Evolutionary conservation across 2,113 vertebrate species (phyloP), one percentile per base, ranked within the genome.

Genomic region (Podarcis cretensis): DNA sequence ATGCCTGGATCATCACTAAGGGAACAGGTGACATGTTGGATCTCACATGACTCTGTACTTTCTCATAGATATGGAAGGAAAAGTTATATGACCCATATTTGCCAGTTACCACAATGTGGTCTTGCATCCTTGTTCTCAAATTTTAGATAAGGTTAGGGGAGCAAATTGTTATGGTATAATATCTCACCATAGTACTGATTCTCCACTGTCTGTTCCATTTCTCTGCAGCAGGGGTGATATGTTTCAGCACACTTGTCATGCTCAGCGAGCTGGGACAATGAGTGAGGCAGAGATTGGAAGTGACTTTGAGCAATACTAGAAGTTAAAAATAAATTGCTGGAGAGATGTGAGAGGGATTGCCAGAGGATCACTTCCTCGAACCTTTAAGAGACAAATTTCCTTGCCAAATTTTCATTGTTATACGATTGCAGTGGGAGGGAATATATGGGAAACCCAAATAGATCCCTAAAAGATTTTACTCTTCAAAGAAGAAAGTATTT

Each of bases 231-330:
- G 27, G 37, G 65, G 30, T 78, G 85, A 66, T 68, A 68, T 68
- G 57, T 86, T 77, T 83, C 87, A 48, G 30, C 81, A 83, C 73
- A 65, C 57, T 77, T 83, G 87, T 83, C 80, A 88, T 74, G 87
- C 57, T 82, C 69, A 88, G 80, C 37, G n/a, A 88, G 20, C 71
- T 48, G 59, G 80, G 87, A 88, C 87, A 88, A 76, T 88, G 73
- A 88, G n/a, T 37, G 65, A 35, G 40, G 57, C 79, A 82, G 57
- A 82, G 32, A 74, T 65, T 25, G 80, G 21, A 76, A 88, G 43
- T 78, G 40, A 27, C 30, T 84, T 54, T 43, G 18, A 79, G 63
- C 63, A 48, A 48, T 13, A 68, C 16, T 48, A 65, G 20, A 83
- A 77, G 73, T 57, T 88, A 32, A 88, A 77, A 78, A 83, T 77